Evolutionary conservation across 2,888 invertebrate species (phyloP), one percentile per base, ranked within the genome.

Genomic region (Miltochrista miniata): DNA sequence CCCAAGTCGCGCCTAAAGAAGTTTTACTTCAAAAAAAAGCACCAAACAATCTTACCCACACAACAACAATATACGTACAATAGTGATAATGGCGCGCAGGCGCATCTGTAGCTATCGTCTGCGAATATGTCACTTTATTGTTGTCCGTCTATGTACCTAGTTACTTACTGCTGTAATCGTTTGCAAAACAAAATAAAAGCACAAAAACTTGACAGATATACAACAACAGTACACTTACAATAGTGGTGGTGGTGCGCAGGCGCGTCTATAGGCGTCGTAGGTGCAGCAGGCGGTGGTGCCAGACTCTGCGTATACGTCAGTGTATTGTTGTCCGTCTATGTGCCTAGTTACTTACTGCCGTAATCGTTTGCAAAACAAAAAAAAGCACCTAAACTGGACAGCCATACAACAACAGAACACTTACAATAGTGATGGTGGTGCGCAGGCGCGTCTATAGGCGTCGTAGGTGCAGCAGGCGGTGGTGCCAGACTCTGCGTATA

Each of bases 41-140:
- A n/a, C n/a, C n/a, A n/a, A n/a, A n/a, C n/a, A n/a, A n/a, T n/a
- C n/a, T n/a, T n/a, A n/a, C n/a, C n/a, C n/a, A n/a, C n/a, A n/a
- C n/a, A n/a, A n/a, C n/a, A n/a, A n/a, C n/a, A n/a, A n/a, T n/a
- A n/a, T n/a, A 51, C 85, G 84, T 62, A 92, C 92, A 92, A 56
- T 90, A 92, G 49, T 87, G 87, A 57, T 91, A 90, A 44, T 85
- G 87, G 10, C 87, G 67, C 0, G 88, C 85, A 46, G 87, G 84
- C 49, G 87, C 89, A 0, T 85, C 70, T 0, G 85, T 74, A 10
- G 74, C 80, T 9, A n/a, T n/a, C n/a, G 86, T 97, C 85, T 97
- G 97, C 42, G 97, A 98, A 83, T 98, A 98, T 14, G 97, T 97
- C 49, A 98, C 93, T 24, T 98, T 98, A 85, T 96, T 98, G 62